Evolutionary conservation across 2,888 invertebrate genomes (phyloP).

Genomic region (Rapana venosa): DNA sequence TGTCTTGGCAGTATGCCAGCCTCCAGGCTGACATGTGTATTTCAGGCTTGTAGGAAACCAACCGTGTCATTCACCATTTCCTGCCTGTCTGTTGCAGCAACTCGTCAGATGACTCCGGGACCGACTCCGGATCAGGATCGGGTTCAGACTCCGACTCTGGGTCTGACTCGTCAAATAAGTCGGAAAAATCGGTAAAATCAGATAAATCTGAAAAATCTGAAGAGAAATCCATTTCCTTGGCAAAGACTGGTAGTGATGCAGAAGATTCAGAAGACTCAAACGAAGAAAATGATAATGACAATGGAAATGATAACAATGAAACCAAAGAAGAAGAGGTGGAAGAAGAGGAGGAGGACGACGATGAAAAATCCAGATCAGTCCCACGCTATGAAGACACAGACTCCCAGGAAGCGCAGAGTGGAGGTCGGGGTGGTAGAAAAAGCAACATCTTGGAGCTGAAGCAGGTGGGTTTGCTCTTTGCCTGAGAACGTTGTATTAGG

Average conservation of each 20-base stretch:
- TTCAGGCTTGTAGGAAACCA: too few relatives aligned
- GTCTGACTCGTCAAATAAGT: slow-evolving; percentile 41
- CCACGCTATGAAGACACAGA: slow-evolving; percentile 59
- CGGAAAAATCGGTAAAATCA: slow-evolving; percentile 38
- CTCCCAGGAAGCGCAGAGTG: slow-evolving; percentile 54
- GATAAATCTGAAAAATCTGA: slow-evolving; percentile 46
- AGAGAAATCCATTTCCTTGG: slow-evolving; percentile 46
- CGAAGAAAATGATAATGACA: slow-evolving; percentile 48
- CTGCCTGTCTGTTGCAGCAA: slow-evolving; percentile 25
- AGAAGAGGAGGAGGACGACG: slow-evolving; percentile 27
- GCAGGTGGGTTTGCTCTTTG: slow-evolving; percentile 52
- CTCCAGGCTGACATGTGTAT: too few relatives aligned
- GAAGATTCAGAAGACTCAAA: slow-evolving; percentile 44
- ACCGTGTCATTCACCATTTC: not conserved
- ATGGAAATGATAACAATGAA: slow-evolving; percentile 51
- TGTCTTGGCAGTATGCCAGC: too few relatives aligned
- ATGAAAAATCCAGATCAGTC: slow-evolving; percentile 39
- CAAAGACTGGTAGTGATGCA: slow-evolving; percentile 48
- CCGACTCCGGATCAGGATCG: slow-evolving; percentile 59
- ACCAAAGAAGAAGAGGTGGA: slow-evolving; percentile 47
- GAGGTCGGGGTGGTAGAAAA: slow-evolving; percentile 49
- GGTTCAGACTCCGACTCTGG: slow-evolving; percentile 54
- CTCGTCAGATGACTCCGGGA: slow-evolving; percentile 56
- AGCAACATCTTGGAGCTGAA: slow-evolving; percentile 59
- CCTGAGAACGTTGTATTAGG: too few relatives aligned